Conservation (phyloP, 2,797 vertebrate species). For the Eurystomus glaucurus region DNA sequence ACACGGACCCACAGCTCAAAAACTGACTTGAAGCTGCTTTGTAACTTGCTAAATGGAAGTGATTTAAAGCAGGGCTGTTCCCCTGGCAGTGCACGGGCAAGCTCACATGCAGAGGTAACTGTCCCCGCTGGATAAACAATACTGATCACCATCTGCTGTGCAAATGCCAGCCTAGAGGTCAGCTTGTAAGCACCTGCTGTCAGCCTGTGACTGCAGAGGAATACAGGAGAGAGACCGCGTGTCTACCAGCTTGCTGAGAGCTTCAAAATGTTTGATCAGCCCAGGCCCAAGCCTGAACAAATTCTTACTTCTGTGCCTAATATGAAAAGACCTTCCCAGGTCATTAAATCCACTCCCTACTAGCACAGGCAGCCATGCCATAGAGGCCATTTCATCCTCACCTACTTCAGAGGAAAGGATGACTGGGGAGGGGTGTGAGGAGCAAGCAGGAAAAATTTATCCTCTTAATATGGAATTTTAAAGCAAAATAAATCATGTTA, state of each 20-base stretch:
- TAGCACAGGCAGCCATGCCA: neutral
- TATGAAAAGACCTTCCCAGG: neutral
- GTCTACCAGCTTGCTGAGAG: neutral
- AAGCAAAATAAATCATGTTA: neutral
- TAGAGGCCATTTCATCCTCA: neutral
- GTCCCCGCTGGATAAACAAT: neutral
- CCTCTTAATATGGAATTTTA: neutral
- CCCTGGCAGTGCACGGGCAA: neutral
- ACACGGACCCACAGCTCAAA: neutral
- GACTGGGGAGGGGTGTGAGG: neutral
- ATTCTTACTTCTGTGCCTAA: neutral
- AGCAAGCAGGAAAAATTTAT: neutral
- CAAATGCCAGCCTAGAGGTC: neutral
- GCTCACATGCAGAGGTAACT: neutral
- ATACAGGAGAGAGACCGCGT: fast-evolving
- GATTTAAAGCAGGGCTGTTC: neutral
- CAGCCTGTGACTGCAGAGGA: neutral
- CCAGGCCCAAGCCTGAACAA: neutral
- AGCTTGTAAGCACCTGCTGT: neutral
- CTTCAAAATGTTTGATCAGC: neutral
- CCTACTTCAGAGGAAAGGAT: neutral
- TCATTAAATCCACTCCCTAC: neutral
- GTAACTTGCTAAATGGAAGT: neutral
- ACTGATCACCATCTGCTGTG: neutral
- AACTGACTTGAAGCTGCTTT: neutral